Percentiles rank a stretch among this genome's conserved stretches.
These are phyloP conservation scores for Ornithoptera alexandrae DNA, from an alignment of 2,888 invertebrate species.

Conservation along the genomic window DNA sequence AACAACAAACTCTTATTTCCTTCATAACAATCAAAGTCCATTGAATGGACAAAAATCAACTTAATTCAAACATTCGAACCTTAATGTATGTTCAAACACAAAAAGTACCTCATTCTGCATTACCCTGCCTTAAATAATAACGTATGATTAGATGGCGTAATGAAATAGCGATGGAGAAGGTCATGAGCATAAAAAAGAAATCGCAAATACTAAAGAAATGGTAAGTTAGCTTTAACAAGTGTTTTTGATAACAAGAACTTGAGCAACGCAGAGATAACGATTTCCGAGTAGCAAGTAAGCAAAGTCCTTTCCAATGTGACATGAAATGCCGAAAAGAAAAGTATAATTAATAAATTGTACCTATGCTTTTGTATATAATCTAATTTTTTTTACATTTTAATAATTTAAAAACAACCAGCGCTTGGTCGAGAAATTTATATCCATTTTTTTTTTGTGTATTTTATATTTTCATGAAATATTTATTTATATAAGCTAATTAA, in stretches of 20 bases:
- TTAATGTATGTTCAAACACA: conserved; percentile 68
- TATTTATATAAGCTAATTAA: conserved; percentile 74
- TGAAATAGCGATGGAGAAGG: conserved; percentile 77
- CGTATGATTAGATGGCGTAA: conserved; percentile 75
- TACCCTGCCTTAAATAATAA: conserved; percentile 79
- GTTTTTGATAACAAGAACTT: conserved; percentile 40
- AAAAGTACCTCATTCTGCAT: conserved; percentile 77
- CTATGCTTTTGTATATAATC: conserved; percentile 78
- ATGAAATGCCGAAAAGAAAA: conserved; percentile 78
- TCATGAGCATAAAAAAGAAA: conserved; percentile 70
- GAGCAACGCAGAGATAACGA: conserved; percentile 45
- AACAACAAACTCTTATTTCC: conserved; percentile 75
- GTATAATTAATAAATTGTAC: conserved; percentile 80
- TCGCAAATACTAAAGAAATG: conserved; percentile 60
- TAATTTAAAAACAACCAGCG: conserved; percentile 81
- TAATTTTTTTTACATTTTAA: conserved; percentile 81
- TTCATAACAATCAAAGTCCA: conserved; percentile 77
- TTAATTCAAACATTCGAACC: conserved; percentile 78
- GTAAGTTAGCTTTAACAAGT: conserved; percentile 55
- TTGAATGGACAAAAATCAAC: conserved; percentile 76
- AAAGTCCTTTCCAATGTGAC: conserved; percentile 68
- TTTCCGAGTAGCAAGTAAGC: conserved; percentile 57
- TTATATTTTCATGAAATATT: conserved; percentile 80
- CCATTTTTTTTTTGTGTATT: conserved; percentile 79
- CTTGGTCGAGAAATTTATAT: conserved; percentile 80